These are phyloP conservation scores for Phrynosoma blainvillii DNA, from an alignment of 2,113 vertebrate species.

Conservation along the genomic window DNA sequence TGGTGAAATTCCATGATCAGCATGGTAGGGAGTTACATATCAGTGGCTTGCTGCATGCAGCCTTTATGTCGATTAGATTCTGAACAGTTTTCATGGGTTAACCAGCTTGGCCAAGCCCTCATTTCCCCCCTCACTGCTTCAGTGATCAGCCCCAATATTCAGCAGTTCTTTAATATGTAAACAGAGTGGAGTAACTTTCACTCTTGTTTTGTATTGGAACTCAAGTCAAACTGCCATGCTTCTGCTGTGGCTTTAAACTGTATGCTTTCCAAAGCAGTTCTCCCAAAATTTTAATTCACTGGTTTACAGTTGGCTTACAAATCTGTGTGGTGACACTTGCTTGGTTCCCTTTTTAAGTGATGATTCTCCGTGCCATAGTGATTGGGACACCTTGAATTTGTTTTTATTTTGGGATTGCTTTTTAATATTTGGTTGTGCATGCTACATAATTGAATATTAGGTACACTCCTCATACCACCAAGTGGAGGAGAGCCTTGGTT, in stretches of 20 bases:
- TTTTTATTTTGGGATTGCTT: neutral
- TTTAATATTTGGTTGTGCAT: neutral
- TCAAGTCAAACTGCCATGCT: neutral
- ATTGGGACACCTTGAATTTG: neutral
- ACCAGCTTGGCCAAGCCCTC: neutral
- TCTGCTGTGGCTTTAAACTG: neutral
- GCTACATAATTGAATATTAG: neutral
- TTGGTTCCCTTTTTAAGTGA: neutral
- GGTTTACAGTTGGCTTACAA: neutral
- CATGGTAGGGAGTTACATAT: neutral
- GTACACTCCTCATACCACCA: fast-evolving
- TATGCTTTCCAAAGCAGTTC: neutral
- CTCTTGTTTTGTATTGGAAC: neutral
- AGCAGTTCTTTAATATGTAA: neutral
- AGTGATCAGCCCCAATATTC: neutral
- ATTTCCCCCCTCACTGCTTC: neutral
- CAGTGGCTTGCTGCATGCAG: neutral
- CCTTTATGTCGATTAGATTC: neutral
- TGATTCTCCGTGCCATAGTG: neutral
- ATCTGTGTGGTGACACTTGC: neutral
- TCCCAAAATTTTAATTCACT: neutral
- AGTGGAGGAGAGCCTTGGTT: fast-evolving
- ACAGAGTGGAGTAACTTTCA: neutral
- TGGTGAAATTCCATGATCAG: neutral
- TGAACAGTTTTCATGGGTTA: neutral